phyloP scores from a whole-genome alignment of 2,113 vertebrate genomes.

The Corythaeola cristata region DNA sequence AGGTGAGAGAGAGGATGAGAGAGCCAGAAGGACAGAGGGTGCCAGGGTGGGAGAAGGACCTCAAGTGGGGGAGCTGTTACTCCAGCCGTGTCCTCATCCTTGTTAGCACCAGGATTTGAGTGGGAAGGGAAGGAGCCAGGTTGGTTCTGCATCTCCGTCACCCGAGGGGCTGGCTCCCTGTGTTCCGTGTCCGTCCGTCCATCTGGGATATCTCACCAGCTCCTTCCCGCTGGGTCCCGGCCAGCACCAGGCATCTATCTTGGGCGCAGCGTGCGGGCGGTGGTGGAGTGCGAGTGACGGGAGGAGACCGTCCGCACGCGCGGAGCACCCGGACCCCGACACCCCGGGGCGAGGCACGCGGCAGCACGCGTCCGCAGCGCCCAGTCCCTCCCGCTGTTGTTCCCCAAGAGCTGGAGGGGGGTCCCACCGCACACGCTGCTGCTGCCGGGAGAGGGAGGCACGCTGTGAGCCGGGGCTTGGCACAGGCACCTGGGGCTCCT shows the following conservation, averaged over 20 bases:
- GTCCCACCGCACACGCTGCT: fast-evolving
- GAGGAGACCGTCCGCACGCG: neutral
- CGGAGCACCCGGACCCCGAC: neutral
- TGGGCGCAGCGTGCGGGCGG: neutral
- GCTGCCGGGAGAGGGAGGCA: fast-evolving
- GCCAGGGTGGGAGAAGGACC: neutral
- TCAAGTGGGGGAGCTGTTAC: neutral
- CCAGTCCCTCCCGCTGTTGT: neutral
- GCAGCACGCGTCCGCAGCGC: neutral
- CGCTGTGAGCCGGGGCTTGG: neutral
- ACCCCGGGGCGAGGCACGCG: neutral
- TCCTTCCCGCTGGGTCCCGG: slow-evolving; percentile 6
- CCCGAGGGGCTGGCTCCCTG: neutral
- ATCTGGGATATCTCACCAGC: slow-evolving; percentile 34
- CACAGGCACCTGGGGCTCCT: fast-evolving
- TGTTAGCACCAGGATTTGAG: neutral
- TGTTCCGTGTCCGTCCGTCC: neutral
- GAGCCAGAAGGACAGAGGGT: neutral
- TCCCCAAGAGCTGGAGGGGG: neutral
- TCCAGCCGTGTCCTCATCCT: neutral
- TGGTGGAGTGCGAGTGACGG: neutral
- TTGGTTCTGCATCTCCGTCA: neutral
- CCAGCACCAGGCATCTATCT: slow-evolving; percentile 20
- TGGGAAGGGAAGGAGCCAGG: neutral
- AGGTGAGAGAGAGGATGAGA: neutral